Evolutionary conservation across 2,113 vertebrate species (phyloP).

Genomic region (Anguilla rostrata): DNA sequence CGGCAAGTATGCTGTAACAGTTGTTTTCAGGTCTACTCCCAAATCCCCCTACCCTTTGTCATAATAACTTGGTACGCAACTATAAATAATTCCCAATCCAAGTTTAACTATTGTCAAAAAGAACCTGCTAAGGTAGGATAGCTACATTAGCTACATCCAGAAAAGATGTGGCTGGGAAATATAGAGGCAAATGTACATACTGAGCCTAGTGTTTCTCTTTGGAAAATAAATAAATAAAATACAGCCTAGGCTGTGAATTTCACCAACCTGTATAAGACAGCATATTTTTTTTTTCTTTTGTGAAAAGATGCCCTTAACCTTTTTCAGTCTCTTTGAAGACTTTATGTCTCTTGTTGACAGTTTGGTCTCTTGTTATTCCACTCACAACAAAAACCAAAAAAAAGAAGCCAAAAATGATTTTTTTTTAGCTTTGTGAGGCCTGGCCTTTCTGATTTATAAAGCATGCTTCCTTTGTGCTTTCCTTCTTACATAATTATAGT

Average conservation of each 20-base stretch:
- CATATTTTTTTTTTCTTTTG: constrained; percentile 25
- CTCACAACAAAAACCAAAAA: constrained; percentile 40
- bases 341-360: constrained; percentile 39
- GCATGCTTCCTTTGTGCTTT: constrained; percentile 43
- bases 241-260: not conserved
- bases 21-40: no score
- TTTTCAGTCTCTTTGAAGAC: constrained; percentile 50
- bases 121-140: no score
- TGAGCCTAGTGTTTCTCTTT: not conserved
- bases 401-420: constrained; percentile 28
- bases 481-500: constrained; percentile 9
- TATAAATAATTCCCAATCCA: no score
- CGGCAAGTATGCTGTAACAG: no score
- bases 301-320: constrained; percentile 36
- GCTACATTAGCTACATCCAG: no score
- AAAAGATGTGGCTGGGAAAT: no score
- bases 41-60: no score
- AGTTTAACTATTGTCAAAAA: no score
- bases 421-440: constrained; percentile 14
- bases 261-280: not conserved
- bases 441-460: constrained; percentile 34
- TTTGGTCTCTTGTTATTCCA: constrained; percentile 42
- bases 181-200: not conserved
- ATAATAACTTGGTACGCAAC: no score
- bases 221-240: not conserved